Base-by-base conservation (phyloP, 2,888 invertebrate genomes). In the Plebejus anna region DNA sequence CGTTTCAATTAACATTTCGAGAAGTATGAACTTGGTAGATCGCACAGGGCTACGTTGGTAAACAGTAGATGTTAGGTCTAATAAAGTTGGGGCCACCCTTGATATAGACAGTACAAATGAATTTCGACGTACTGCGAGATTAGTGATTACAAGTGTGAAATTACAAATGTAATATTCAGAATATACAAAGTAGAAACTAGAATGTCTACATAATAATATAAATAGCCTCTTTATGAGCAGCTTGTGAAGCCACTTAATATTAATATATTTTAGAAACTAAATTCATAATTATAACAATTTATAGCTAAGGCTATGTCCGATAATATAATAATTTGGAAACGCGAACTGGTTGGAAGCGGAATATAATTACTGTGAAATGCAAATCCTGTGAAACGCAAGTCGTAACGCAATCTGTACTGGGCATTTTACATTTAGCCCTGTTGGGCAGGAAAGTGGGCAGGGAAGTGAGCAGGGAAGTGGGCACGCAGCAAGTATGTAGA, bases 111-210 rank as follows among this genome's bases (percentile, higher is more conserved):
- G 38, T 38, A 38, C 38, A 38, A 38, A 38, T 38, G 5, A 38
- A 38, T 47, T 11, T 47, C 2, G 9, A 61, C 28, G 28, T 32
- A 61, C 28, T 11, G 7, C 1, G 11, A 61, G 11, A 61, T 22
- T 22, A 22, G 22, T 9, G 11, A 61, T 59, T 22, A 59, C 32
- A 11, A 5, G 32, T 32, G 32, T 32, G 7, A 32, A 66, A 51
- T 51, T 51, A 13, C 13, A 11, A 51, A 6, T 51, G 32, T 66
- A 66, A 16, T 66, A 32, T 32, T 66, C 66, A 66, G 66, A 66
- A 66, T 66, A 66, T 66, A 66, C 66, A 66, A 61, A 66, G 2
- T 66, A 36, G 66, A 66, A 66, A 66, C 66, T 13, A 66, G 66
- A 66, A 66, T 13, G 32, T 66, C 4, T 32, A 66, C 66, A 32